Percentiles rank a stretch among this genome's conserved stretches.
phyloP scores from a whole-genome alignment of 2,113 vertebrate species.

The Toxostoma redivivum region DNA sequence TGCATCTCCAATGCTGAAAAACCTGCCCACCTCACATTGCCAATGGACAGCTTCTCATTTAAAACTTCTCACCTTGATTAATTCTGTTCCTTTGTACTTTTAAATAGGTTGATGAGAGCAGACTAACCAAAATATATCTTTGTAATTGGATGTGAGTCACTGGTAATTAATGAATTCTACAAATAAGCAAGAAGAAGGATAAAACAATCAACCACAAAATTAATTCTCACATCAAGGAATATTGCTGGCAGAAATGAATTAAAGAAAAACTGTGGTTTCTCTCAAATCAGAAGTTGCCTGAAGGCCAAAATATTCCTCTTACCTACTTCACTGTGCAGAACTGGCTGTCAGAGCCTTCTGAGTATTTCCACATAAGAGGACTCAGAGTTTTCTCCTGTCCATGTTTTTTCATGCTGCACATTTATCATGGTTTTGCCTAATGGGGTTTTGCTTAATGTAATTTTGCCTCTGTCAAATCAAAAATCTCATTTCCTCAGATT shows the following conservation, averaged over 20 bases:
- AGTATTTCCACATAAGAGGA: background rate
- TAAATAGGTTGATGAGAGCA: background rate
- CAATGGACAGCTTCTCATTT: background rate
- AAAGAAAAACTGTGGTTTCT: background rate
- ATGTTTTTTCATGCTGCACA: background rate
- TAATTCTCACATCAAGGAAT: background rate
- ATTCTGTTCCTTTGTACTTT: background rate
- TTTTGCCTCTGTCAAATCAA: background rate
- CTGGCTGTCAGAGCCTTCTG: background rate
- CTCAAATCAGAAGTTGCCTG: background rate
- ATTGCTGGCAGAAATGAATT: background rate
- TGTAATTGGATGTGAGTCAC: background rate
- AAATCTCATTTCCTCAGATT: background rate
- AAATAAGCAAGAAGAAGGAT: background rate
- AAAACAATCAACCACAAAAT: background rate
- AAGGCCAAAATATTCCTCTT: background rate
- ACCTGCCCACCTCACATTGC: background rate
- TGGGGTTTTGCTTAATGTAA: background rate
- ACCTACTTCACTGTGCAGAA: background rate
- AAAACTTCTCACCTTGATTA: background rate
- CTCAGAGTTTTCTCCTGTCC: background rate
- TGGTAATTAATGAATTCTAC: background rate
- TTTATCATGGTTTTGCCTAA: background rate
- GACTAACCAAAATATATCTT: background rate
- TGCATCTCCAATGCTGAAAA: background rate